Conservation (phyloP, 2,797 vertebrate species). For the Jordanella pulchra region DNA sequence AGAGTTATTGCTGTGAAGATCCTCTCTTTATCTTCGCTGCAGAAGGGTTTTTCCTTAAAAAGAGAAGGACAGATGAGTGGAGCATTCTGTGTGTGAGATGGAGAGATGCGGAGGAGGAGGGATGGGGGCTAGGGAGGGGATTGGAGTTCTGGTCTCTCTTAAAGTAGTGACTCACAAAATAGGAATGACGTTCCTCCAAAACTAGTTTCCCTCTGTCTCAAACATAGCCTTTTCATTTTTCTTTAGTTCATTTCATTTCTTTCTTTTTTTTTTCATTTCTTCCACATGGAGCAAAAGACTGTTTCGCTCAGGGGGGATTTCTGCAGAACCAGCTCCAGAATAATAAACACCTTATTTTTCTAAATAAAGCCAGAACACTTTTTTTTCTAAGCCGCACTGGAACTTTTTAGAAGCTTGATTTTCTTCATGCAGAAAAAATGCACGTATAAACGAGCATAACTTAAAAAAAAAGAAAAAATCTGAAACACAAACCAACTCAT, state of each 20-base stretch:
- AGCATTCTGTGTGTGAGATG: slow-evolving; percentile 32
- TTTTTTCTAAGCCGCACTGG: slow-evolving; percentile 24
- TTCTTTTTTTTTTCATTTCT: slow-evolving; percentile 38
- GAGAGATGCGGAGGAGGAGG: slow-evolving; percentile 31
- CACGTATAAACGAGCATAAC: neutral
- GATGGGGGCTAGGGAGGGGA: neutral
- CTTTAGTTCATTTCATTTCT: slow-evolving; percentile 1
- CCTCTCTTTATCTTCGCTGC: slow-evolving; percentile 55
- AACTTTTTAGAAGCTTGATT: slow-evolving; percentile 3
- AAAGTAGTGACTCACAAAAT: slow-evolving; percentile 73
- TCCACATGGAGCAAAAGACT: slow-evolving; percentile 57
- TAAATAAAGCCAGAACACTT: slow-evolving; percentile 8
- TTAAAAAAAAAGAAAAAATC: neutral
- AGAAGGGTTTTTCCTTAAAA: slow-evolving; percentile 72
- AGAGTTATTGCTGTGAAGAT: slow-evolving; percentile 54
- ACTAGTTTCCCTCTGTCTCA: slow-evolving; percentile 26
- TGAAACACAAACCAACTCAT: neutral
- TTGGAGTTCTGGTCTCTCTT: slow-evolving; percentile 68
- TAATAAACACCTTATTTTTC: slow-evolving; percentile 36
- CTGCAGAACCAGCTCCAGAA: slow-evolving; percentile 56
- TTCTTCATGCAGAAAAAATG: slow-evolving; percentile 11
- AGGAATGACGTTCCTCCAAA: slow-evolving; percentile 73
- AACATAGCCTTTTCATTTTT: slow-evolving; percentile 10
- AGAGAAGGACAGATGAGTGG: slow-evolving; percentile 51
- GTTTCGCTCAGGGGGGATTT: slow-evolving; percentile 56